Percentiles rank a stretch among this genome's conserved stretches.
Evolutionary conservation across 1,140 invertebrate genomes (phyloP).

Genomic region (Drosophila funebris): DNA sequence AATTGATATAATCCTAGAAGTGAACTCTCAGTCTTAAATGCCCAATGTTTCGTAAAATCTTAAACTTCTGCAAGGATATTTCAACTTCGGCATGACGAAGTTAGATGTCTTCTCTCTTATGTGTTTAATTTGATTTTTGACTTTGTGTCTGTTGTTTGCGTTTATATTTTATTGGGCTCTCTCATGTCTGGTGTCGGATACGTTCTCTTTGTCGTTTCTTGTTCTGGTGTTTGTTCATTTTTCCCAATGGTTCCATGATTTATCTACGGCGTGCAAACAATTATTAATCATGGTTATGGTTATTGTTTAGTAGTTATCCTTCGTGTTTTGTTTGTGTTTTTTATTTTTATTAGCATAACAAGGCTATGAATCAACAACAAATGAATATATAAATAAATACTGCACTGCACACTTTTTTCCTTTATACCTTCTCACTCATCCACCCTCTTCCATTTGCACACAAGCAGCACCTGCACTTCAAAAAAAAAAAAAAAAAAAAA

Average conservation of each 20-base stretch:
- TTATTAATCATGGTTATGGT: not conserved
- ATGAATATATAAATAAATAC: conserved; percentile 9
- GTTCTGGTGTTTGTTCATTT: conserved; percentile 27
- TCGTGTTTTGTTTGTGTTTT: conserved; percentile 7
- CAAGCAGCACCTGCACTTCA: conserved; percentile 34
- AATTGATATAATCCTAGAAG: no score
- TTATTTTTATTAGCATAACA: conserved; percentile 26
- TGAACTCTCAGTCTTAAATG: no score
- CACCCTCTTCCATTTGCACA: conserved; percentile 12
- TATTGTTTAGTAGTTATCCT: not conserved
- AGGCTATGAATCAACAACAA: conserved; percentile 14
- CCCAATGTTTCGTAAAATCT: not conserved
- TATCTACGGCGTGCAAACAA: conserved; percentile 8
- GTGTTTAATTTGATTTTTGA: conserved; percentile 16
- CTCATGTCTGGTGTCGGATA: conserved; percentile 39
- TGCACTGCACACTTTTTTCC: conserved; percentile 23
- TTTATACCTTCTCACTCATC: not conserved
- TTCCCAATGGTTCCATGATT: conserved; percentile 1
- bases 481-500: conserved; percentile 7
- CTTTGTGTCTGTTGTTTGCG: conserved; percentile 3
- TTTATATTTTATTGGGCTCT: conserved; percentile 9
- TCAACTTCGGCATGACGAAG: conserved; percentile 6
- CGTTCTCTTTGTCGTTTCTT: conserved; percentile 28
- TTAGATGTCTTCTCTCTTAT: not conserved
- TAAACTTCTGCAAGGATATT: conserved; percentile 21